A percentile compares a stretch with the other conserved stretches of the same genome.
These are phyloP conservation scores for Thereva unica DNA, from an alignment of 2,888 invertebrate species.

Conservation along the genomic window DNA sequence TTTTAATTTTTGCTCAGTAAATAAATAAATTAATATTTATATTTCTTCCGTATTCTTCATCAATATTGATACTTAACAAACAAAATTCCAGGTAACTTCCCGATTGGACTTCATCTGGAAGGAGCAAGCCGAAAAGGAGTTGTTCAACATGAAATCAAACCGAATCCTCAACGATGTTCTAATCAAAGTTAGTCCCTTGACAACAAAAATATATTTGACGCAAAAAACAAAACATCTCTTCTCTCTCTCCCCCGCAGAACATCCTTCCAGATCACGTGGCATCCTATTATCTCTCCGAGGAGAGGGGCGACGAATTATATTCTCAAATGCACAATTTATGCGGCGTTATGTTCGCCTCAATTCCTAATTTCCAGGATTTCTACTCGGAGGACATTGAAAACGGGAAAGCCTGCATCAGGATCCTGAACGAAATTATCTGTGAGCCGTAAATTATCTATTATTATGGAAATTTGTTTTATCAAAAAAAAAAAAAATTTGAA, in stretches of 20 bases:
- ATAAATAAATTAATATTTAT: too few species aligned
- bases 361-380: constrained; percentile 97
- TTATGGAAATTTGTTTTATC: constrained; percentile 45
- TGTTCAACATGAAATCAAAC: constrained; percentile 91
- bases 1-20: too few species aligned
- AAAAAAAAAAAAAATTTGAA: not conserved
- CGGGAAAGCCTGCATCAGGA: constrained; percentile 95
- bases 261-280: constrained; percentile 97
- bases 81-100: constrained; percentile 85
- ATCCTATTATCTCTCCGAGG: constrained; percentile 85
- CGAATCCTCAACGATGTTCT: constrained; percentile 72
- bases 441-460: constrained; percentile 49
- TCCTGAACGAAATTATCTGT: constrained; percentile 98
- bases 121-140: constrained; percentile 90
- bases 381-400: constrained; percentile 97
- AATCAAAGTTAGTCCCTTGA: constrained; percentile 53
- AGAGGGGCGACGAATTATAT: constrained; percentile 58
- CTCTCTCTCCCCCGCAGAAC: constrained; percentile 71
- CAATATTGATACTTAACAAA: constrained; percentile 49
- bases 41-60: too few species aligned
- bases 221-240: constrained; percentile 40
- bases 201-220: not conserved
- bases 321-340: constrained; percentile 64
- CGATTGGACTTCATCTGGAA: constrained; percentile 97
- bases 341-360: constrained; percentile 96